Evolutionary conservation across 2,113 vertebrate genomes (phyloP), one percentile per base, ranked within the genome.

Genomic region (Equus przewalskii): DNA sequence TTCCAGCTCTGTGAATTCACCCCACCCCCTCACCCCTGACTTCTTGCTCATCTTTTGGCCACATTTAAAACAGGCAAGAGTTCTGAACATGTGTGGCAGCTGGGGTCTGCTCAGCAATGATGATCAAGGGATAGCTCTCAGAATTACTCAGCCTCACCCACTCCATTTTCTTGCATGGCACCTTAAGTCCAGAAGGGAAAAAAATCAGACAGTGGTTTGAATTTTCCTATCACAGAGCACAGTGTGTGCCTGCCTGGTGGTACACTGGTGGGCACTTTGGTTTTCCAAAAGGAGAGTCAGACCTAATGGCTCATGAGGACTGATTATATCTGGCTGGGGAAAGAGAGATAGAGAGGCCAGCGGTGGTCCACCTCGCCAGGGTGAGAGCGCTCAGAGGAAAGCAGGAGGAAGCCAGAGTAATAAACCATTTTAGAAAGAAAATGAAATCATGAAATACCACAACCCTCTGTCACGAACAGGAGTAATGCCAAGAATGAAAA

Each of bases 371-470:
- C 41, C 44, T 73, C 1, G 0, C 12, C 56, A n/a, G 46, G 84
- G 46, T 65, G n/a, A 84, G 44, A 28, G 56, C 9, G 78, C 89
- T 83, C 95, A 54, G 19, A 79, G 87, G 49, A 90, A 86, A 41
- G 60, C 54, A 62, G 86, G 44, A 93, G 87, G 60, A 82, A 80
- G 56, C 58, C 72, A 91, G n/a, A 54, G 12, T 12, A 15, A 24
- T 0, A 3, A 2, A 9, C 9, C 67, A n/a, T 13, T 46, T 72
- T 7, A 54, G 54, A 67, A 44, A 75, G 80, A 69, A 51, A 96
- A 60, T 1, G 19, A 75, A 94, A 49, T 4, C 0, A 94, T 1
- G 5, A 76, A 94, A 79, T 16, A 73, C 69, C 21, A 58, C 88
- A 6, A 7, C 44, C 89, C 84, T 84, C 82, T 21, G 5, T 91